Evolutionary conservation across 1,140 invertebrate species (phyloP).

Genomic region (Drosophila erecta): DNA sequence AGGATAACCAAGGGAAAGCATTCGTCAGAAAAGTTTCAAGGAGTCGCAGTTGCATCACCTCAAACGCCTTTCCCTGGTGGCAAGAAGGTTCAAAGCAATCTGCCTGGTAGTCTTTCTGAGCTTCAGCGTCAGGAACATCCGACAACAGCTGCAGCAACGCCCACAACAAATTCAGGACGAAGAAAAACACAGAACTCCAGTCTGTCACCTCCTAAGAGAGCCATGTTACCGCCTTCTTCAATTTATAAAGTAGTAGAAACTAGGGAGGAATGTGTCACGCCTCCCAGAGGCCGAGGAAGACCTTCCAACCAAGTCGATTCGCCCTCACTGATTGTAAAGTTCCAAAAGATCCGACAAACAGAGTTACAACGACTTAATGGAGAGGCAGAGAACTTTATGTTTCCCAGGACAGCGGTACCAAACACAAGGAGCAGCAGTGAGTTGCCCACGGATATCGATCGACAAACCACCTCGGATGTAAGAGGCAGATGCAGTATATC

Average conservation of each 20-base stretch:
- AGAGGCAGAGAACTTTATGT: conserved; percentile 94
- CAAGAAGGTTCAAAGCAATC: conserved; percentile 20
- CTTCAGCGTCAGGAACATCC: conserved; percentile 42
- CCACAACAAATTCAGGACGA: conserved; percentile 38
- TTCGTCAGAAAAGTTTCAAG: conserved; percentile 76
- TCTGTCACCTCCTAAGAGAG: conserved; percentile 71
- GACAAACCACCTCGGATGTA: conserved; percentile 81
- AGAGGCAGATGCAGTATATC: conserved; percentile 64
- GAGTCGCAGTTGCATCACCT: conserved; percentile 39
- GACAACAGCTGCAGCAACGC: conserved; percentile 28
- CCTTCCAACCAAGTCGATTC: conserved; percentile 65
- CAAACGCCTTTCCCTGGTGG: conserved; percentile 29
- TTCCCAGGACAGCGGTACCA: conserved; percentile 87
- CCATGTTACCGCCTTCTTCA: conserved; percentile 76
- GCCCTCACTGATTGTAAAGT: conserved; percentile 89
- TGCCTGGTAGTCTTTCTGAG: conserved; percentile 34
- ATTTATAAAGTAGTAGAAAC: conserved; percentile 79
- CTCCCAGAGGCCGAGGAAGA: conserved; percentile 37
- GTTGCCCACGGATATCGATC: conserved; percentile 84
- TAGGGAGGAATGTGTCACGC: conserved; percentile 52
- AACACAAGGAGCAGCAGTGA: conserved; percentile 85
- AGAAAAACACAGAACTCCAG: conserved; percentile 60
- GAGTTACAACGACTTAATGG: conserved; percentile 91
- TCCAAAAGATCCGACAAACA: conserved; percentile 89
- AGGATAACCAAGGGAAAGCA: conserved; percentile 78